Evolutionary conservation across 2,888 invertebrate species (phyloP).

Genomic region (Xylocampa areola): DNA sequence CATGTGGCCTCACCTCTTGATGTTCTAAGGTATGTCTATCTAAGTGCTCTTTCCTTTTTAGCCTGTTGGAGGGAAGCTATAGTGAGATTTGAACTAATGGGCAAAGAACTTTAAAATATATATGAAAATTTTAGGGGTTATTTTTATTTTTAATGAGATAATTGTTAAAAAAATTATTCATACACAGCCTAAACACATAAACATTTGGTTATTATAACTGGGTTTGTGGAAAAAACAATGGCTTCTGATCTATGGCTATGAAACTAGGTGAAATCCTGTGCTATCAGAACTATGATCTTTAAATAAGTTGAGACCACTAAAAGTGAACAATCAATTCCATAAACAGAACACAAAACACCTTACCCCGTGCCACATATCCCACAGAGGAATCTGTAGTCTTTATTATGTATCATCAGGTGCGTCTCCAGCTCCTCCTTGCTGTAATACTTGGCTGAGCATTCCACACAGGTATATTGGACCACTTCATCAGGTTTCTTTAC

Average conservation of each 20-base stretch:
- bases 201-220: no score
- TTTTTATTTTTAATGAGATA: no score
- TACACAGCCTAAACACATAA: no score
- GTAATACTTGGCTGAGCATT: slow-evolving; percentile 93
- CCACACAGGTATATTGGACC: slow-evolving; percentile 93
- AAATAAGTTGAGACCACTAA: no score
- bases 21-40: slow-evolving; percentile 94
- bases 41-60: slow-evolving; percentile 94
- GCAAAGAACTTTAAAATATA: no score
- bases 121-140: no score
- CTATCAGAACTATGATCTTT: no score
- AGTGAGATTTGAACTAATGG: background rate
- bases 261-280: no score
- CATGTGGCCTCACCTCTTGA: slow-evolving; percentile 93
- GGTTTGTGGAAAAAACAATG: no score
- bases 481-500: slow-evolving; percentile 92
- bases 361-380: slow-evolving; percentile 93
- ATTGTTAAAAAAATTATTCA: no score
- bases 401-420: slow-evolving; percentile 93
- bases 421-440: slow-evolving; percentile 93
- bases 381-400: slow-evolving; percentile 93
- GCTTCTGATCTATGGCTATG: no score
- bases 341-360: slow-evolving; percentile 52
- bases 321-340: no score
- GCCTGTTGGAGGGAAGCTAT: slow-evolving; percentile 62